Conservation (phyloP, 2,113 vertebrate species). For the Henicopernis longicauda region DNA sequence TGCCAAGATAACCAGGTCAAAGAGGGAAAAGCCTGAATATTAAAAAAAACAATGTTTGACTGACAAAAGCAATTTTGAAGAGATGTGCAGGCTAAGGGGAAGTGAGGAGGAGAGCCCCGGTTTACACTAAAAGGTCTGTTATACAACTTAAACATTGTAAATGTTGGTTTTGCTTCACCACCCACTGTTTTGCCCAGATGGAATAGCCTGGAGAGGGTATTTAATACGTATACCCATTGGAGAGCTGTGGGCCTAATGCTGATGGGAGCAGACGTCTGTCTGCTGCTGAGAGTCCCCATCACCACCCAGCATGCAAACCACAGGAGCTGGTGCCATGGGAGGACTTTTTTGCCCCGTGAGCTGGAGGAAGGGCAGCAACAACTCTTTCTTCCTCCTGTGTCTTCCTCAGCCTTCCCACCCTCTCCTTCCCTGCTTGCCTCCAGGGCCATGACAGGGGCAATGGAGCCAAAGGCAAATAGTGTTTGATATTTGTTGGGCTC, state of each 20-base stretch:
- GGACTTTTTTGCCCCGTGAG: neutral
- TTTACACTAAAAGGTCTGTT: neutral
- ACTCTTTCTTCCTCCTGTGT: neutral
- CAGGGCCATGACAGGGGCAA: neutral
- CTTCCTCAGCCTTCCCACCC: neutral
- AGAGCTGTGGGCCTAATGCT: neutral
- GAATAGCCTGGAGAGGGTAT: neutral
- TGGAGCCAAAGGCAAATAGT: neutral
- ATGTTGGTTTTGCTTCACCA: slow-evolving; percentile 41
- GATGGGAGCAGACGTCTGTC: neutral
- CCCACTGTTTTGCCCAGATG: slow-evolving; percentile 23
- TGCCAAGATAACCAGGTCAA: slow-evolving; percentile 62
- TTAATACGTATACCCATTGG: neutral
- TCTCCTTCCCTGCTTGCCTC: neutral
- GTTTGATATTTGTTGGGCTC: neutral
- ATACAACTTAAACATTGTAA: slow-evolving; percentile 21
- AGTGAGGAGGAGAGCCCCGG: neutral
- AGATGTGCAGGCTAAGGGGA: neutral
- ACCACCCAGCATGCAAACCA: accelerated
- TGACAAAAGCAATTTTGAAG: slow-evolving; percentile 57
- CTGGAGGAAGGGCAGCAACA: neutral
- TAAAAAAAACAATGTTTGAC: slow-evolving; percentile 39
- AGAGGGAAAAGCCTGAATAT: slow-evolving; percentile 10
- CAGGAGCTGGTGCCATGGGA: neutral
- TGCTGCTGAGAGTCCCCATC: neutral